These are phyloP conservation scores for Melanargia galathea DNA, from an alignment of 2,888 invertebrate species.

Conservation along the genomic window DNA sequence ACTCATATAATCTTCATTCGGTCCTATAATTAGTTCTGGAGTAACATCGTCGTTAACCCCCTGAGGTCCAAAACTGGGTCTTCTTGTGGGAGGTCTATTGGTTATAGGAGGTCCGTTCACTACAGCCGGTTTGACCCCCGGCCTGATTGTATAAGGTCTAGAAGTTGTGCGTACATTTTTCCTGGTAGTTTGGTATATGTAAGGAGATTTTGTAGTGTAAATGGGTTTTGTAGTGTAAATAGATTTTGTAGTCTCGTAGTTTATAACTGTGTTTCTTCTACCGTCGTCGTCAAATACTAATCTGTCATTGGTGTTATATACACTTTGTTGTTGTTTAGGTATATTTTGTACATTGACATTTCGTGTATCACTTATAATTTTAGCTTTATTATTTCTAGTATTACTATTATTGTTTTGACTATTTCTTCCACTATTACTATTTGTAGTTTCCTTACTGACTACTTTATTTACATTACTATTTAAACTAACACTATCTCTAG, in stretches of 20 bases:
- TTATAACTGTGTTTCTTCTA: slow-evolving; percentile 29
- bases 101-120: slow-evolving; percentile 67
- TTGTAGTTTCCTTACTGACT: slow-evolving; percentile 17
- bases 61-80: slow-evolving; percentile 38
- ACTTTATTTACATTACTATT: slow-evolving; percentile 31
- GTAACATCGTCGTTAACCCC: slow-evolving; percentile 41
- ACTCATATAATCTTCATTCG: slow-evolving; percentile 65
- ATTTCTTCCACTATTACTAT: slow-evolving; percentile 25
- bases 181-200: background rate
- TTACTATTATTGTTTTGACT: slow-evolving; percentile 16
- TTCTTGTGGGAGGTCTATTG: slow-evolving; percentile 50
- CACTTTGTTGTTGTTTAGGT: background rate
- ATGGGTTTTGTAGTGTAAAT: slow-evolving; percentile 25
- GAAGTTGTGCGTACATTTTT: background rate
- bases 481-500: background rate
- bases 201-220: slow-evolving; percentile 2
- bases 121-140: slow-evolving; percentile 60
- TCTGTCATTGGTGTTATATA: slow-evolving; percentile 8
- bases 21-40: slow-evolving; percentile 57
- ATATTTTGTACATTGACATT: background rate
- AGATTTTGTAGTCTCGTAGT: slow-evolving; percentile 35
- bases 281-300: slow-evolving; percentile 30
- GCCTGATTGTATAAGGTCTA: slow-evolving; percentile 51
- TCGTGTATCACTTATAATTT: background rate
- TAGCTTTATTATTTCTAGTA: background rate